phyloP scores from a whole-genome alignment of 2,113 vertebrate species.

The Macquaria ambigua region DNA sequence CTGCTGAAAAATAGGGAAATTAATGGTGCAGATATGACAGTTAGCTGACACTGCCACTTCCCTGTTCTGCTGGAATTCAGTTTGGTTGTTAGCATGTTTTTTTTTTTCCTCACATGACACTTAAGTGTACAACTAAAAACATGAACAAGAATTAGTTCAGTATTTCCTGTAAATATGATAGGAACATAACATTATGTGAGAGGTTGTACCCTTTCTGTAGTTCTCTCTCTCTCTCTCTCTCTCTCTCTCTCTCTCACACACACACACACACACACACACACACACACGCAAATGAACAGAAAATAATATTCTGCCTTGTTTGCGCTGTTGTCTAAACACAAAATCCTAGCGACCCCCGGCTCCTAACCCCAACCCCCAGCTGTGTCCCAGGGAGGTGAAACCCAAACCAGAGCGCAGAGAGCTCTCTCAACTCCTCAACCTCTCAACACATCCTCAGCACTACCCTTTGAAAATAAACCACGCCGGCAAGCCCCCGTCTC shows the following conservation, averaged over 20 bases:
- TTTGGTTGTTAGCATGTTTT: conserved; percentile 67
- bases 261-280: conserved; percentile 15
- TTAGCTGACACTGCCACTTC: conserved; percentile 74
- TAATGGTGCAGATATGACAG: conserved; percentile 71
- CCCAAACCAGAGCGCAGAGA: conserved; percentile 74
- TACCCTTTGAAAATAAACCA: conserved; percentile 83
- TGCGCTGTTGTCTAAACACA: conserved; percentile 68
- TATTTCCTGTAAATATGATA: conserved; percentile 16
- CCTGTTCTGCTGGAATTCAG: conserved; percentile 68
- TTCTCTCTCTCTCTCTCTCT: not conserved
- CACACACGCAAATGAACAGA: conserved; percentile 2
- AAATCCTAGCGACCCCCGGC: conserved; percentile 21
- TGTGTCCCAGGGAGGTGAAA: conserved; percentile 75
- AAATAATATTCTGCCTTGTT: conserved; percentile 49
- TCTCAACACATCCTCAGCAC: conserved; percentile 81
- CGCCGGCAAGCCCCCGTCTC: conserved; percentile 61
- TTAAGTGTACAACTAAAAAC: conserved; percentile 25
- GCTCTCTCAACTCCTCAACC: conserved; percentile 81
- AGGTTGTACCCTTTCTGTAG: not conserved
- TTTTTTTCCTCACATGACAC: conserved; percentile 9
- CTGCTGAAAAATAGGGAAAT: conserved; percentile 80
- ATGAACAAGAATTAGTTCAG: conserved; percentile 29
- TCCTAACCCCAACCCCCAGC: conserved; percentile 46
- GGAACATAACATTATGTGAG: not conserved
- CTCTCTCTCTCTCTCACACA: not conserved